A percentile compares a stretch with the other conserved stretches of the same genome.
These are phyloP conservation scores for Melanogrammus aeglefinus DNA, from an alignment of 2,797 vertebrate genomes.

Conservation along the genomic window DNA sequence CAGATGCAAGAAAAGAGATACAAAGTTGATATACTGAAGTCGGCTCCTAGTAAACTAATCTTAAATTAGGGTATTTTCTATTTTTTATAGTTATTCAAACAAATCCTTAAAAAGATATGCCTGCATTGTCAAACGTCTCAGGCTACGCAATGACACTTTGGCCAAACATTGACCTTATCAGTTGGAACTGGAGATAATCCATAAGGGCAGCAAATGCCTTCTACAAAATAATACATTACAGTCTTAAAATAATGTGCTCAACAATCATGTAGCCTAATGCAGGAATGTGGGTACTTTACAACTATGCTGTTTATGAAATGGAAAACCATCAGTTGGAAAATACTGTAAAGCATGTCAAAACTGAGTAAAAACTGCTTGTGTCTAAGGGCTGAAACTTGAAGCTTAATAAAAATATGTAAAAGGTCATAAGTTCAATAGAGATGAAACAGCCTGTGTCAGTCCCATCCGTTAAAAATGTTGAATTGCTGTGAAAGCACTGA, in stretches of 20 bases:
- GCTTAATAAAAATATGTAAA: conserved; percentile 20
- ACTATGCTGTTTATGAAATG: conserved; percentile 27
- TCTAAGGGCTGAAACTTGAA: conserved; percentile 25
- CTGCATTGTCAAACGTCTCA: not conserved
- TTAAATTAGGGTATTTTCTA: not conserved
- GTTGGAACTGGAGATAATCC: conserved; percentile 9
- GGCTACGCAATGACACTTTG: not conserved
- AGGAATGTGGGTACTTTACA: conserved; percentile 39
- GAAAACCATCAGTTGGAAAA: conserved; percentile 15
- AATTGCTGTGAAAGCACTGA: conserved; percentile 17
- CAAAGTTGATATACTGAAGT: not conserved
- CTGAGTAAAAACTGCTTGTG: conserved; percentile 31
- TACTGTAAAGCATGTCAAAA: not conserved
- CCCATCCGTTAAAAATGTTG: conserved; percentile 10
- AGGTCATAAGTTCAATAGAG: not conserved
- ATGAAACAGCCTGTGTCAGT: not conserved
- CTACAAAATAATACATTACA: conserved; percentile 12
- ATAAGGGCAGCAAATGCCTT: conserved; percentile 16
- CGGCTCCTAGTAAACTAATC: not conserved
- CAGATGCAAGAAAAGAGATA: not conserved
- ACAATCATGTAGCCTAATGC: not conserved
- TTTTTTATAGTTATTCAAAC: not conserved
- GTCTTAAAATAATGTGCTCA: conserved; percentile 12
- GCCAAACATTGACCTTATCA: not conserved
- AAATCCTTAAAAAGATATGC: not conserved